Evolutionary conservation across 2,113 vertebrate species (phyloP).

Genomic region (Oplegnathus fasciatus): DNA sequence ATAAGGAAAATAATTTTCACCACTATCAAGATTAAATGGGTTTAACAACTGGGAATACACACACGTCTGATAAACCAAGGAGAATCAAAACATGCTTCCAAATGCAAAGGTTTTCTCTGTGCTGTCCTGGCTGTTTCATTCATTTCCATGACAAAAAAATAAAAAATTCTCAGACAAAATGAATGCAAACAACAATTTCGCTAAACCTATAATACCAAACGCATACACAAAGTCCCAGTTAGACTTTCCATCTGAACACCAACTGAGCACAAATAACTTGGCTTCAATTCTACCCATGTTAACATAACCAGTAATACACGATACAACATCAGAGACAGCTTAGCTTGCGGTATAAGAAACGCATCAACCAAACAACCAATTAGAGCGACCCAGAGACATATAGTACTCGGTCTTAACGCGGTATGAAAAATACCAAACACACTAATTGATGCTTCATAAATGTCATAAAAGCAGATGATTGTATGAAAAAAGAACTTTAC

Average conservation of each 20-base stretch:
- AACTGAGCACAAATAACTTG: not conserved
- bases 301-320: too few relatives aligned
- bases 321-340: not conserved
- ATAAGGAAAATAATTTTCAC: not conserved
- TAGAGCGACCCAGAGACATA: not conserved
- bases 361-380: not conserved
- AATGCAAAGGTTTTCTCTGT: constrained; percentile 7
- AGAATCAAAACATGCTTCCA: constrained; percentile 12
- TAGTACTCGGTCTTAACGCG: not conserved
- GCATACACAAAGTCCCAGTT: not conserved
- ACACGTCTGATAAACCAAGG: not conserved
- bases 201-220: not conserved
- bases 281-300: not conserved
- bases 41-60: constrained; percentile 8
- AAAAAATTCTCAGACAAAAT: not conserved
- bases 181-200: not conserved
- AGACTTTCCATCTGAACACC: not conserved
- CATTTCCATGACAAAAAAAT: not conserved
- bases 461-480: not conserved
- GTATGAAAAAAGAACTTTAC: not conserved
- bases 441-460: not conserved
- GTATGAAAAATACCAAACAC: not conserved
- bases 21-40: constrained; percentile 12
- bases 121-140: not conserved
- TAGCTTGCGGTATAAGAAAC: not conserved